Evolutionary conservation across 2,113 vertebrate genomes (phyloP).

Genomic region (Oophaga pumilio): DNA sequence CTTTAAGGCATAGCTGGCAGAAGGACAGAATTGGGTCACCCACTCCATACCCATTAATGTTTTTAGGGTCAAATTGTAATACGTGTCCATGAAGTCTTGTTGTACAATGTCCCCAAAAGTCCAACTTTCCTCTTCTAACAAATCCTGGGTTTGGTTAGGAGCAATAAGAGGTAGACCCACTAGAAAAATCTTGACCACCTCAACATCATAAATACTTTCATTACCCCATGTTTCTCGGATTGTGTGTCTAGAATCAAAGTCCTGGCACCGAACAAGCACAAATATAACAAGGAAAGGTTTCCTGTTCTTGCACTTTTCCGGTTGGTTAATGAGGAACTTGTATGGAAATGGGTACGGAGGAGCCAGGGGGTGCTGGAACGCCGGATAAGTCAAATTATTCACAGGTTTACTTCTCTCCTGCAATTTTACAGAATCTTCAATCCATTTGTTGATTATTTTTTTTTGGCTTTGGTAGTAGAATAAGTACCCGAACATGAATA

Average conservation of each 20-base stretch:
- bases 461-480: neutral
- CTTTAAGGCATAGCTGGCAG: constrained; percentile 55
- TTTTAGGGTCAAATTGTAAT: constrained; percentile 54
- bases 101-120: constrained; percentile 40
- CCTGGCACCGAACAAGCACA: constrained; percentile 53
- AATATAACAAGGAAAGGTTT: constrained; percentile 68
- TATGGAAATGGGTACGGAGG: constrained; percentile 67
- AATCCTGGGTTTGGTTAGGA: neutral
- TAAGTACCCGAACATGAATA: neutral
- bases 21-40: constrained; percentile 49
- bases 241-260: neutral
- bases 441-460: neutral
- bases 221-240: constrained; percentile 22
- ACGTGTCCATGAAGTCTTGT: constrained; percentile 59
- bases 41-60: too few relatives aligned
- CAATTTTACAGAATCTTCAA: neutral
- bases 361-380: constrained; percentile 58
- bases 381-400: neutral
- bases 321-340: constrained; percentile 70
- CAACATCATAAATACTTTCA: constrained; percentile 40
- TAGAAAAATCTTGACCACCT: constrained; percentile 44
- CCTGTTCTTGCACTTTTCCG: constrained; percentile 61
- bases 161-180: neutral
- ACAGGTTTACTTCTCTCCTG: neutral
- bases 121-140: constrained; percentile 28